Evolutionary conservation across 2,113 vertebrate species (phyloP), one percentile per base, ranked within the genome.

Genomic region (Calyptommatus sinebrachiatus): DNA sequence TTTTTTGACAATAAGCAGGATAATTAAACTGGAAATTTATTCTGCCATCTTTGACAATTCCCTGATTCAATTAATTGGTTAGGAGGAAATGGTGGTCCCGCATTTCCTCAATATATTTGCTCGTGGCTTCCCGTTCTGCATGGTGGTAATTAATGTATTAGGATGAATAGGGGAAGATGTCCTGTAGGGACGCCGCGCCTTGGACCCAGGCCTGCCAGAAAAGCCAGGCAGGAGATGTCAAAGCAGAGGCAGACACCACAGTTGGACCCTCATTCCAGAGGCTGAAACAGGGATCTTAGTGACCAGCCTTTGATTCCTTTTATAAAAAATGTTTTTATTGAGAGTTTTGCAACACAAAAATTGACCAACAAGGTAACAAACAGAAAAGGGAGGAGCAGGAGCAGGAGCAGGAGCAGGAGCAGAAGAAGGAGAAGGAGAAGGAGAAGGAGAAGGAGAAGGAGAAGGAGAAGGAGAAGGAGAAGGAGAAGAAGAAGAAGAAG

Each of bases 21-120:
- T 74, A 73, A 74, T 68, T 81, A 81, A 74, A 73, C 45, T 50
- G 61, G 45, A 65, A 79, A 71, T 78, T 21, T 78, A 61, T 45
- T 62, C 53, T 31, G 69, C 60, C 31, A 6, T 28, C 29, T 31
- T 21, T 69, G 62, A 79, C 41, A 70, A 70, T 57, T 66, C 31
- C 70, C 70, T 50, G 61, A 41, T 28, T 45, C 46, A 73, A 80
- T 35, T 68, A 66, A 74, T 73, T 28, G 74, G 31, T 50, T 81
- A 53, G 73, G 73, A 80, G 71, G 48, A 53, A 73, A 22, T 20
- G 24, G 35, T 2, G 6, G 31, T 73, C 71, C 61, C 46, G 12
- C 46, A 22, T 41, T 35, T 29, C 29, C n/a, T 28, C 45, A 22
- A 28, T 63, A 46, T 28, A 10, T 46, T 46, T 16, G 12, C 46